Percentiles rank a stretch among this genome's conserved stretches.
phyloP scores from a whole-genome alignment of 2,888 invertebrate genomes.

The Stratiomys singularior region DNA sequence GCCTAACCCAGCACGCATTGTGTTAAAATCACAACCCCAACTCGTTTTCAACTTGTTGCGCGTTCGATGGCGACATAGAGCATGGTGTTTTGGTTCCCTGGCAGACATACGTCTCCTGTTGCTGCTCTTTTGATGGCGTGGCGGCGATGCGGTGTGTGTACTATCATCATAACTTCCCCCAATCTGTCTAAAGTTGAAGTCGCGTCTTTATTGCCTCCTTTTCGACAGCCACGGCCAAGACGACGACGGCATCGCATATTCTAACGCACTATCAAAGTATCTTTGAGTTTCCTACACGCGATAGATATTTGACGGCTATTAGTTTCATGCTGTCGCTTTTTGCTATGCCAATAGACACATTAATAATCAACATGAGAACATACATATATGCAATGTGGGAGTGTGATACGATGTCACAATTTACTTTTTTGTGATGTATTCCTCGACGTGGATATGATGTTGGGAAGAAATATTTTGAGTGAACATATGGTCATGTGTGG shows the following conservation, averaged over 20 bases:
- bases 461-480: too few species aligned
- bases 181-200: not conserved
- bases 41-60: conserved; percentile 24
- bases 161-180: conserved; percentile 13
- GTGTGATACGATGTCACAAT: not conserved
- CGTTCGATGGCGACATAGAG: conserved; percentile 4
- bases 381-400: not conserved
- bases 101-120: conserved; percentile 24
- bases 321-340: not conserved
- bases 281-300: not conserved
- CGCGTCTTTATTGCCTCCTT: not conserved
- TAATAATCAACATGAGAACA: not conserved
- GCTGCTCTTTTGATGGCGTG: not conserved
- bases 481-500: too few species aligned
- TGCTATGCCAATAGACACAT: not conserved
- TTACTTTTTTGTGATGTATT: not conserved
- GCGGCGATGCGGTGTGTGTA: not conserved
- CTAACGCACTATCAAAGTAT: conserved; percentile 9
- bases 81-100: conserved; percentile 10
- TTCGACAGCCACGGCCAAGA: not conserved
- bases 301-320: not conserved
- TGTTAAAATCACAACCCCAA: not conserved
- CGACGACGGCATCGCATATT: not conserved
- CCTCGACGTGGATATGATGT: too few species aligned
- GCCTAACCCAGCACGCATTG: not conserved